phyloP scores from a whole-genome alignment of 35 echinoderm and acorn worm genomes.

The Chiridota heheva region DNA sequence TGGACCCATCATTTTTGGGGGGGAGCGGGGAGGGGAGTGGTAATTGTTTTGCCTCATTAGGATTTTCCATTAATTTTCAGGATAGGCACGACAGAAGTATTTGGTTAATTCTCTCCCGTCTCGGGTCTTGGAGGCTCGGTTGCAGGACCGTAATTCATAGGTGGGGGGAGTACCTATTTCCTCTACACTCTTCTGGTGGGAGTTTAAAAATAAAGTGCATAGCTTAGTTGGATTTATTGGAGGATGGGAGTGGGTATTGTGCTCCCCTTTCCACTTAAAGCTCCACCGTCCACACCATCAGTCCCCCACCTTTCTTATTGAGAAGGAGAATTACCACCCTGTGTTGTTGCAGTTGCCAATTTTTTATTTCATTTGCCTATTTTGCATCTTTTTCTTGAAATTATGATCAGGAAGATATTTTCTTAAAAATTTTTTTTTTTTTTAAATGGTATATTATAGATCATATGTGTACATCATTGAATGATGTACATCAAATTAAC shows the following conservation, averaged over 20 bases:
- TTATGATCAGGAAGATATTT: background rate
- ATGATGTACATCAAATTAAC: background rate
- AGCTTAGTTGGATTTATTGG: too few relatives aligned
- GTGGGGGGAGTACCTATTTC: too few relatives aligned
- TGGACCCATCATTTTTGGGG: background rate
- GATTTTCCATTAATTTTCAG: background rate
- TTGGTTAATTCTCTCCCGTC: background rate
- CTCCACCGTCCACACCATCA: too few relatives aligned
- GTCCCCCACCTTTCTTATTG: too few relatives aligned
- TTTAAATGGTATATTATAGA: background rate
- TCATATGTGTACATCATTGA: background rate
- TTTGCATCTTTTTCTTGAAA: background rate
- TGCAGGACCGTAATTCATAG: background rate
- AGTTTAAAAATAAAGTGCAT: too few relatives aligned
- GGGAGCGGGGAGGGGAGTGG: background rate
- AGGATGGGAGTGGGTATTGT: too few relatives aligned
- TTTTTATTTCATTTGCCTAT: background rate
- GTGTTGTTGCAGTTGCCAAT: background rate
- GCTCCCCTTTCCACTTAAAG: too few relatives aligned
- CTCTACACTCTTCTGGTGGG: too few relatives aligned
- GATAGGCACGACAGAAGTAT: background rate
- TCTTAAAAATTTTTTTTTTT: background rate
- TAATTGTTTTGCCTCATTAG: background rate
- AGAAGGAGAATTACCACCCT: too few relatives aligned
- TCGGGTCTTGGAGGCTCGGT: background rate